Conservation (phyloP, 2,113 vertebrate species). For the Phalacrocorax aristotelis region DNA sequence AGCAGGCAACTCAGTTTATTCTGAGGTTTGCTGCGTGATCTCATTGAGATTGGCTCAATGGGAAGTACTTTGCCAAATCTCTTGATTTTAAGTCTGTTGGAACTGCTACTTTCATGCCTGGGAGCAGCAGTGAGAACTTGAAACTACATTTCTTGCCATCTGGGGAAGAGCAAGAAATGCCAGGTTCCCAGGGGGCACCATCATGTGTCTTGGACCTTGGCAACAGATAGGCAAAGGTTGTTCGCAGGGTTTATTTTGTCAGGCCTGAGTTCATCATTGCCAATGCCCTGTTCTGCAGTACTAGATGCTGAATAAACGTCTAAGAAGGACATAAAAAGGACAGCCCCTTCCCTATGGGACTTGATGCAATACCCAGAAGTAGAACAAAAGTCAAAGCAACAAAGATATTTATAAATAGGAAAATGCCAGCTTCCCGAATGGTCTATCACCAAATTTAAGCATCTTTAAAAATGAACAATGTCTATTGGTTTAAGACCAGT, state of each 20-base stretch:
- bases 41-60: not conserved
- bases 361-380: not conserved
- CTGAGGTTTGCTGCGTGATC: not conserved
- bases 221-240: not conserved
- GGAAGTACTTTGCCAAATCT: not conserved
- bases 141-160: not conserved
- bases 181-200: not conserved
- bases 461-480: not conserved
- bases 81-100: not conserved
- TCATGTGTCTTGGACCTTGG: not conserved
- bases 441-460: not conserved
- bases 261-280: not conserved
- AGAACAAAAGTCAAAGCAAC: constrained; percentile 24
- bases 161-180: not conserved
- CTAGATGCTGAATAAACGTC: constrained; percentile 12
- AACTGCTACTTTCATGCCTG: not conserved
- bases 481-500: not conserved
- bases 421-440: not conserved
- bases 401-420: constrained; percentile 6
- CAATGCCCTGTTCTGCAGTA: not conserved
- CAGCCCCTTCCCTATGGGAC: not conserved
- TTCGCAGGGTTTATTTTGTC: not conserved
- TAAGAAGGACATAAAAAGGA: not conserved
- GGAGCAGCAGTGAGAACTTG: not conserved
- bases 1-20: not conserved